Evolutionary conservation across 2,113 vertebrate genomes (phyloP), one percentile per base, ranked within the genome.

Genomic region (Gavia stellata): DNA sequence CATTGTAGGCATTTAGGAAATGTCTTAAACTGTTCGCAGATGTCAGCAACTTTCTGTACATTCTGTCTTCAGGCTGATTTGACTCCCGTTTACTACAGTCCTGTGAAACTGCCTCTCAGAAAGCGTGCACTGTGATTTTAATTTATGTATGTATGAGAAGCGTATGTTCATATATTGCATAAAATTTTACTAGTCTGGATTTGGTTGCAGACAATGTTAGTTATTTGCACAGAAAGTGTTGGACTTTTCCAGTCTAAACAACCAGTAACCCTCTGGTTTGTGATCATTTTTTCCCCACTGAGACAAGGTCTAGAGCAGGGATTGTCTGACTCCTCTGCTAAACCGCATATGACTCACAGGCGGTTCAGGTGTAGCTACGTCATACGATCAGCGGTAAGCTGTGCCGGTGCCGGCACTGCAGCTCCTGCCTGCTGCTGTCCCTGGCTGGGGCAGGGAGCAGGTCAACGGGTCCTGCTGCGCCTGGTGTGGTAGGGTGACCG

Each of bases 341-440:
- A 61, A 17, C 67, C 7, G 0, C 4, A 0, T 3, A 0, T 36
- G 71, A 44, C 56, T 63, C 44, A 31, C 5, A 8, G 63, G 84
- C 63, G 10, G 58, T 25, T 62, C 66, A 59, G 66, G 70, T 52
- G 58, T 47, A 49, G 31, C 50, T 61, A 1, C 42, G 3, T 17
- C 25, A 2, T 16, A 2, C 7, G 2, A 7, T 18, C 14, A 36
- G n/a, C 0, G 0, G 21, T 33, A 36, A n/a, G 40, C 0, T 63
- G 53, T 45, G 25, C 38, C 15, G 25, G 38, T 91, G 66, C 52
- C 1, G 1, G 83, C 8, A 0, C 52, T 3, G 8, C 44, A 42
- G 31, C 49, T 94, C 67, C 90, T 38, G 52, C 47, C 24, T 14
- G 6, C 3, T 24, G 52, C 47, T 82, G 53, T 31, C 47, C 28